These are phyloP conservation scores for Plemyria rubiginata DNA, from an alignment of 2,888 invertebrate species.

Conservation along the genomic window DNA sequence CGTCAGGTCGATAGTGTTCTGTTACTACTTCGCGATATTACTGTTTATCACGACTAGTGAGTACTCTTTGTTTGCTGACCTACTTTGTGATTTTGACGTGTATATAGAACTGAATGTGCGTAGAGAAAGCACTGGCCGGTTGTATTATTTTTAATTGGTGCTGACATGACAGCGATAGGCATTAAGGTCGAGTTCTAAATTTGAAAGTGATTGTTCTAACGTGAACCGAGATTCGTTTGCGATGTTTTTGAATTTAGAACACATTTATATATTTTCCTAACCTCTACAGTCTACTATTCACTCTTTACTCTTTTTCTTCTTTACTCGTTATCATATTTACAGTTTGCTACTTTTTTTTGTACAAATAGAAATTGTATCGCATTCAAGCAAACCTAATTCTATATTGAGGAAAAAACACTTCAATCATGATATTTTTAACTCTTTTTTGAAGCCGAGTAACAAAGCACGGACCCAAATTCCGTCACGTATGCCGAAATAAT, in stretches of 20 bases:
- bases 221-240: conserved; percentile 20
- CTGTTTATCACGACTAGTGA: conserved; percentile 52
- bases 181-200: conserved; percentile 40
- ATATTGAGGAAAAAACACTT: neutral
- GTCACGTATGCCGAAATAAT: conserved; percentile 37
- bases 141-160: conserved; percentile 46
- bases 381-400: neutral
- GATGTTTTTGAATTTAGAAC: conserved; percentile 13
- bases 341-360: too few species aligned
- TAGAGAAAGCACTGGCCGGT: conserved; percentile 43
- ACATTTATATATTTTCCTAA: neutral
- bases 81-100: conserved; percentile 54
- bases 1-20: conserved; percentile 55
- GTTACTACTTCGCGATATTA: conserved; percentile 55
- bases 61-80: conserved; percentile 61
- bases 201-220: conserved; percentile 38
- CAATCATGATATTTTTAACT: neutral
- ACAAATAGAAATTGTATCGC: too few species aligned
- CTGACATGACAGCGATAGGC: conserved; percentile 42
- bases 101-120: conserved; percentile 40
- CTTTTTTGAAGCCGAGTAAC: conserved; percentile 12
- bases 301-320: too few species aligned
- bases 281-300: too few species aligned
- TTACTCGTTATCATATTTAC: too few species aligned
- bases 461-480: conserved; percentile 30